A percentile compares a stretch with the other conserved stretches of the same genome.
These are phyloP conservation scores for Drosophila multiciliata DNA, from an alignment of 2,888 invertebrate species.

Conservation along the genomic window DNA sequence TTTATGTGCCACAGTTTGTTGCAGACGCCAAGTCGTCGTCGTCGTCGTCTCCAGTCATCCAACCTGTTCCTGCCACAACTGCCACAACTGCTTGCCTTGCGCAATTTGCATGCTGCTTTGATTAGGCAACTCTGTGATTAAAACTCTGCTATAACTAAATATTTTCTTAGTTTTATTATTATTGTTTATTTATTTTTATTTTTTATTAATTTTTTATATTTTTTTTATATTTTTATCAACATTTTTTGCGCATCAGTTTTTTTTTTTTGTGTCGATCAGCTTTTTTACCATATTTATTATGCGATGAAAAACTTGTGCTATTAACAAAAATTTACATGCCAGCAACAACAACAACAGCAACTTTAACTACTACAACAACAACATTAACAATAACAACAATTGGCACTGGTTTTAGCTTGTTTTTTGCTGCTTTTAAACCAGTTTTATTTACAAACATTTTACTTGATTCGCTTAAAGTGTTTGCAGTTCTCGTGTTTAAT, in stretches of 20 bases:
- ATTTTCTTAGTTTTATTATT: constrained; percentile 14
- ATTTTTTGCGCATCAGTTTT: constrained; percentile 22
- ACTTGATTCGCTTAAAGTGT: constrained; percentile 47
- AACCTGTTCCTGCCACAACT: constrained; percentile 37
- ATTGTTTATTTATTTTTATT: background rate
- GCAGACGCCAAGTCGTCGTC: constrained; percentile 16
- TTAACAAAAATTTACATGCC: constrained; percentile 73
- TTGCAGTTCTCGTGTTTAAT: constrained; percentile 75
- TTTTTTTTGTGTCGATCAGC: constrained; percentile 16
- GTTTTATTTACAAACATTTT: constrained; percentile 77
- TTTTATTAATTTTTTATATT: no score
- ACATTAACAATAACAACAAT: constrained; percentile 20
- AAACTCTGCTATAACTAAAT: constrained; percentile 31
- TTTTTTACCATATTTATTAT: constrained; percentile 44
- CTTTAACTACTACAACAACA: constrained; percentile 6
- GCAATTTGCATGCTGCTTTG: constrained; percentile 46
- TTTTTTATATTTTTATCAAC: background rate
- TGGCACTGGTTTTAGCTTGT: constrained; percentile 30
- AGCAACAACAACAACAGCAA: constrained; percentile 20
- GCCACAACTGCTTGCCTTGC: constrained; percentile 17
- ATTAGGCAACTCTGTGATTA: constrained; percentile 45
- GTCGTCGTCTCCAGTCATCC: constrained; percentile 3
- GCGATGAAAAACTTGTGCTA: constrained; percentile 74
- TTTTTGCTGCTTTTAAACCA: constrained; percentile 59
- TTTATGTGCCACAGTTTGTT: constrained; percentile 65